These are phyloP conservation scores for Cyprinodon brontotheroides DNA, from an alignment of 2,113 vertebrate species.

Conservation along the genomic window DNA sequence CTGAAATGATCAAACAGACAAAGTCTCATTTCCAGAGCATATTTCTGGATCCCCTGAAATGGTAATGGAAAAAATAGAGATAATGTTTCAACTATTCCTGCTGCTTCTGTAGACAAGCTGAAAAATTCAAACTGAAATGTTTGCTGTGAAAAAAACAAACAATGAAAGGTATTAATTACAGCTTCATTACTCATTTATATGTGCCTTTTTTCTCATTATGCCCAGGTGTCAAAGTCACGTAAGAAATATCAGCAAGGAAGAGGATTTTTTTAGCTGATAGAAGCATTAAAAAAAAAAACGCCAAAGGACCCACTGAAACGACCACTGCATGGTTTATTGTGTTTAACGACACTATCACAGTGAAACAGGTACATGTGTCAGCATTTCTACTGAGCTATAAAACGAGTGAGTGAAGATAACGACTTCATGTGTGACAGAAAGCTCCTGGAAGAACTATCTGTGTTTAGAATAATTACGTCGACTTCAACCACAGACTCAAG, in stretches of 20 bases:
- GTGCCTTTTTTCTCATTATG: background rate
- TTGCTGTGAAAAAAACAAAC: background rate
- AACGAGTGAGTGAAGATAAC: background rate
- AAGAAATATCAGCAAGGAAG: no score
- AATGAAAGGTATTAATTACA: background rate
- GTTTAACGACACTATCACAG: background rate
- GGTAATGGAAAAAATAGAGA: background rate
- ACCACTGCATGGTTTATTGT: background rate
- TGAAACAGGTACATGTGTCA: background rate
- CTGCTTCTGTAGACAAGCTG: background rate
- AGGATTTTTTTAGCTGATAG: background rate
- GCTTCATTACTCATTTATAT: background rate
- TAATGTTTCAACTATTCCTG: background rate
- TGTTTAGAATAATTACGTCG: background rate
- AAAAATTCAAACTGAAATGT: background rate
- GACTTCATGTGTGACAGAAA: background rate
- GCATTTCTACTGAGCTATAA: background rate
- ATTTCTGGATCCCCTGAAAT: background rate
- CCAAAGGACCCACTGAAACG: no score
- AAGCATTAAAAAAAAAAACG: background rate
- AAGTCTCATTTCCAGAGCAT: background rate
- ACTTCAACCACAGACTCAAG: background rate
- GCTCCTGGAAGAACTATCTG: background rate
- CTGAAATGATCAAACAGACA: background rate
- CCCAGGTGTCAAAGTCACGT: background rate